Evolutionary conservation across 2,113 vertebrate genomes (phyloP).

Genomic region (Eubucco bourcierii): DNA sequence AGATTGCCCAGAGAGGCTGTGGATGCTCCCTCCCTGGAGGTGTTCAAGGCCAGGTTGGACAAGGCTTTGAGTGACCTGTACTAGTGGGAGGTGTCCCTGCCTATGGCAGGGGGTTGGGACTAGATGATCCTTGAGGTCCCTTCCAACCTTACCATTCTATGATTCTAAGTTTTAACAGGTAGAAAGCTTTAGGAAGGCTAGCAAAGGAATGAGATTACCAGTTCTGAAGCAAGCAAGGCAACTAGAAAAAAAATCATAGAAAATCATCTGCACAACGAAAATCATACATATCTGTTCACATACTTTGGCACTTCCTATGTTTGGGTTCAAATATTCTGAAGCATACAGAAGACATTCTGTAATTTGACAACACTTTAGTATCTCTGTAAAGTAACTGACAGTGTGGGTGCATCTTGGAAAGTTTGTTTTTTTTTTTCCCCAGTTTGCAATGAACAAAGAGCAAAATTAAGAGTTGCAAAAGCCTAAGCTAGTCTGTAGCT

Average conservation of each 20-base stretch:
- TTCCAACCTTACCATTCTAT: too few relatives aligned
- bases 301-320: background rate
- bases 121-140: too few relatives aligned
- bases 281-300: background rate
- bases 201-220: background rate
- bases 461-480: background rate
- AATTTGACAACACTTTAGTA: background rate
- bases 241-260: background rate
- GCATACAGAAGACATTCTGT: background rate
- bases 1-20: too few relatives aligned
- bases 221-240: background rate
- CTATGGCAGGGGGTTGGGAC: too few relatives aligned
- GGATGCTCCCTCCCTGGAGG: too few relatives aligned
- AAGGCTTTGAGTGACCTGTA: too few relatives aligned
- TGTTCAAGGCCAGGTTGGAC: too few relatives aligned
- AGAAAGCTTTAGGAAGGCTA: background rate
- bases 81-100: too few relatives aligned
- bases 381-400: background rate
- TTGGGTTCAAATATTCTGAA: background rate
- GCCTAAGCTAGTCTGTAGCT: background rate
- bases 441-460: background rate
- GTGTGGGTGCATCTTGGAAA: background rate
- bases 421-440: background rate
- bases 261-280: background rate
- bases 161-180: background rate